Percentiles rank a stretch among this genome's conserved stretches.
Evolutionary conservation across 2,888 invertebrate species (phyloP).

Genomic region (Tenthredo mesomela): DNA sequence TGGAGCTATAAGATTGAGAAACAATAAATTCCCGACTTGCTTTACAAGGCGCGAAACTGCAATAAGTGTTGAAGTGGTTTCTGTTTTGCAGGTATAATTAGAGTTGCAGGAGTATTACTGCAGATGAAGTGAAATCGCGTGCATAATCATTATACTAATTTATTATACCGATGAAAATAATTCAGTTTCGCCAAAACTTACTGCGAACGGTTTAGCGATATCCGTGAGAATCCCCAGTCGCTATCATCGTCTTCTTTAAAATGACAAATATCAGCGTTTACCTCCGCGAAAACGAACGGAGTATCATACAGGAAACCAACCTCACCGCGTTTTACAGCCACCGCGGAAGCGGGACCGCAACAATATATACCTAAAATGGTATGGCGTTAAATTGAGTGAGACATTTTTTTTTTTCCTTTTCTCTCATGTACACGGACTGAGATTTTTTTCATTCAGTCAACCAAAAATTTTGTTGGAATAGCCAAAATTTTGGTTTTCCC

Average conservation of each 20-base stretch:
- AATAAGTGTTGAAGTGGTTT: neutral
- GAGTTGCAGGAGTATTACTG: neutral
- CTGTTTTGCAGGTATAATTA: neutral
- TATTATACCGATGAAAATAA: no score
- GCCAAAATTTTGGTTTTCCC: no score
- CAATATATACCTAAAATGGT: conserved; percentile 76
- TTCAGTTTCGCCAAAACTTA: conserved; percentile 74
- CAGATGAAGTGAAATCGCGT: neutral
- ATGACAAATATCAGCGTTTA: conserved; percentile 88
- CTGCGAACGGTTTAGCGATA: conserved; percentile 85
- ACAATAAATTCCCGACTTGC: neutral
- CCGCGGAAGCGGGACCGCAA: conserved; percentile 84
- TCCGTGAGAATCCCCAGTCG: conserved; percentile 84
- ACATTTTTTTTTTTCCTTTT: neutral
- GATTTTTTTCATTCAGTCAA: no score
- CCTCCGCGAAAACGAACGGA: conserved; percentile 87
- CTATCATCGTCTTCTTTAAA: conserved; percentile 86
- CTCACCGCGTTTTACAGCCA: conserved; percentile 86
- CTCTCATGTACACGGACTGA: no score
- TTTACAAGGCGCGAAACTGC: conserved; percentile 1
- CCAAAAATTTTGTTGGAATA: no score
- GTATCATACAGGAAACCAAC: conserved; percentile 87
- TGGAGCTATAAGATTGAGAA: conserved; percentile 2
- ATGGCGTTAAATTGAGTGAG: neutral
- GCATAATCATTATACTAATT: neutral